Conservation (phyloP, 1,140 invertebrate species). For the Bombus soroeensis region DNA sequence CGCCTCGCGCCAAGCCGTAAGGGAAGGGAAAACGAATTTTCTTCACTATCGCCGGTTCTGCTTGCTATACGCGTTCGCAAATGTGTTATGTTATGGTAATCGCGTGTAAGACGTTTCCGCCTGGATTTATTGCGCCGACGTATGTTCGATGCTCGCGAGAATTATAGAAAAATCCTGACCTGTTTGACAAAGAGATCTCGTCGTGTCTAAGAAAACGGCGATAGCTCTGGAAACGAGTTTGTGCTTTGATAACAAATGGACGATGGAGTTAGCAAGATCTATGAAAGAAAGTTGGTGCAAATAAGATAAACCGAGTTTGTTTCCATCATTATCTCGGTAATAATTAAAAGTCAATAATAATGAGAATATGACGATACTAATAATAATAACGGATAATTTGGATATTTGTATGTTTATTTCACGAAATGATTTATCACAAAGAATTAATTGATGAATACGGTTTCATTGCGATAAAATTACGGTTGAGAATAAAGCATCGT, state of each 20-base stretch:
- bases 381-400: neutral
- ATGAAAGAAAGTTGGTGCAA: neutral
- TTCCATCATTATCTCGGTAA: neutral
- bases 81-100: conserved; percentile 46
- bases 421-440: neutral
- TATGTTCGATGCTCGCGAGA: conserved; percentile 8
- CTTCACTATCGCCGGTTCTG: conserved; percentile 34
- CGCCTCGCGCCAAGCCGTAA: conserved; percentile 8
- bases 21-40: conserved; percentile 57
- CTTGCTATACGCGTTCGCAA: conserved; percentile 21
- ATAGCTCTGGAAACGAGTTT: neutral
- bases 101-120: conserved; percentile 27
- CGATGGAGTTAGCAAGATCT: neutral
- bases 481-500: neutral
- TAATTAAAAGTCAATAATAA: neutral
- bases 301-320: neutral
- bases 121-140: conserved; percentile 19
- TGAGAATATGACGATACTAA: neutral
- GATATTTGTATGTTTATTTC: neutral
- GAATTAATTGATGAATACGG: conserved; percentile 10
- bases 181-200: neutral
- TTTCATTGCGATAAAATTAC: conserved; percentile 23
- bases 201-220: neutral
- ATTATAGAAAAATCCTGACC: conserved; percentile 35
- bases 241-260: neutral